Conservation (phyloP, 1,140 invertebrate species). For the Helicoverpa zea region DNA sequence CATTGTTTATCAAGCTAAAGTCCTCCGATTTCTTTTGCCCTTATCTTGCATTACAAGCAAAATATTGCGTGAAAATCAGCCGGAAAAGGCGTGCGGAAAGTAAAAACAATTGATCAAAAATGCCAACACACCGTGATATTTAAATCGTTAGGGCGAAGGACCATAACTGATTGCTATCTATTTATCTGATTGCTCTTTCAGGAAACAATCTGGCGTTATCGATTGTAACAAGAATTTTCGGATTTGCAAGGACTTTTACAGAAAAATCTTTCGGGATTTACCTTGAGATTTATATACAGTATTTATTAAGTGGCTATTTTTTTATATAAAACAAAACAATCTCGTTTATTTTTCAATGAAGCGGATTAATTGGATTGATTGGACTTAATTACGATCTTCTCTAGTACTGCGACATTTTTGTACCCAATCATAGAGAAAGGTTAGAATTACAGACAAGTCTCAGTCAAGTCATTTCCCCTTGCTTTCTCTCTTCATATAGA, state of each 20-base stretch:
- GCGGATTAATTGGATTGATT: too few species aligned
- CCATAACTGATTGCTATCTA: too few species aligned
- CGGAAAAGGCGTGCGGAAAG: neutral
- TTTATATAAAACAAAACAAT: neutral
- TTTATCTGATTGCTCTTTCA: too few species aligned
- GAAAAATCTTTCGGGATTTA: too few species aligned
- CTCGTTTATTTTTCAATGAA: neutral
- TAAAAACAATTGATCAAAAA: neutral
- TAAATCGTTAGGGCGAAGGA: neutral
- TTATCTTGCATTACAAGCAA: constrained; percentile 22
- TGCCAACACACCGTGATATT: neutral
- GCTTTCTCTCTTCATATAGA: constrained; percentile 18
- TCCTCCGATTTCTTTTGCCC: neutral
- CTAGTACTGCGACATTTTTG: neutral
- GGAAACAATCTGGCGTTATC: too few species aligned
- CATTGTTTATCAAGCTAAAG: constrained; percentile 3
- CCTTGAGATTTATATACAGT: too few species aligned
- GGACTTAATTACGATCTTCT: neutral
- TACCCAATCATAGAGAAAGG: constrained; percentile 5
- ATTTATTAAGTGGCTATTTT: too few species aligned
- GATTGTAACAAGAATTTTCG: too few species aligned
- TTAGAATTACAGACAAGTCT: neutral
- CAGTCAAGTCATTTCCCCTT: neutral
- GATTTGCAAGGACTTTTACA: too few species aligned
- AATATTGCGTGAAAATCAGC: constrained; percentile 23